phyloP scores from a whole-genome alignment of 92 coral and sea anemone species.

The Phenganax stokvisi region DNA sequence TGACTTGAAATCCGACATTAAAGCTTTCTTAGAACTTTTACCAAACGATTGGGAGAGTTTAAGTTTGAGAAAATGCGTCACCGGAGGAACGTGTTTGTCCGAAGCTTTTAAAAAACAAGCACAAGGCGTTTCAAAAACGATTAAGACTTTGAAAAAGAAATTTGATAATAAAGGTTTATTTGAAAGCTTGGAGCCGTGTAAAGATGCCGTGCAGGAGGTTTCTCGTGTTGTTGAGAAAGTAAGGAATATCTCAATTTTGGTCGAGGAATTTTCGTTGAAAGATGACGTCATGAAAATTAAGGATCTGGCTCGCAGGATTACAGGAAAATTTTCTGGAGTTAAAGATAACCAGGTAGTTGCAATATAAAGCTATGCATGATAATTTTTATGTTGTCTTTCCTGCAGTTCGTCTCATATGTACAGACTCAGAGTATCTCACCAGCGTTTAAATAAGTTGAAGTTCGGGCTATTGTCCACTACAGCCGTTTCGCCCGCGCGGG shows the following conservation, averaged over 20 bases:
- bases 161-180: slow-evolving; percentile 68
- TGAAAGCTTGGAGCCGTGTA: slow-evolving; percentile 65
- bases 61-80: slow-evolving; percentile 66
- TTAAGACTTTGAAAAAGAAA: slow-evolving; percentile 47
- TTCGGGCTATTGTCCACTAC: no score
- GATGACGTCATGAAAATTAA: slow-evolving; percentile 78
- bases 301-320: slow-evolving; percentile 62
- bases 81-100: slow-evolving; percentile 76
- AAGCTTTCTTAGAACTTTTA: slow-evolving; percentile 62
- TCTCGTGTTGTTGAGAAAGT: slow-evolving; percentile 62
- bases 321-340: slow-evolving; percentile 58
- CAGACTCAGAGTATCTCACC: no score
- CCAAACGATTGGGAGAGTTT: slow-evolving; percentile 79
- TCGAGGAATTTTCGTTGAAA: slow-evolving; percentile 66
- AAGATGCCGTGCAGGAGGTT: slow-evolving; percentile 58
- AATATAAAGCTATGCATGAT: no score
- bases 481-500: no score
- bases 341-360: not conserved
- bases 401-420: not conserved
- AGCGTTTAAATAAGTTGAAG: no score
- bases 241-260: slow-evolving; percentile 61
- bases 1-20: slow-evolving; percentile 63
- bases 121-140: slow-evolving; percentile 58
- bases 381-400: not conserved
- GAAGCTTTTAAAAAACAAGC: slow-evolving; percentile 80